A percentile compares a stretch with the other conserved stretches of the same genome.
phyloP scores from a whole-genome alignment of 2,888 invertebrate species.

The Mesoligia furuncula region DNA sequence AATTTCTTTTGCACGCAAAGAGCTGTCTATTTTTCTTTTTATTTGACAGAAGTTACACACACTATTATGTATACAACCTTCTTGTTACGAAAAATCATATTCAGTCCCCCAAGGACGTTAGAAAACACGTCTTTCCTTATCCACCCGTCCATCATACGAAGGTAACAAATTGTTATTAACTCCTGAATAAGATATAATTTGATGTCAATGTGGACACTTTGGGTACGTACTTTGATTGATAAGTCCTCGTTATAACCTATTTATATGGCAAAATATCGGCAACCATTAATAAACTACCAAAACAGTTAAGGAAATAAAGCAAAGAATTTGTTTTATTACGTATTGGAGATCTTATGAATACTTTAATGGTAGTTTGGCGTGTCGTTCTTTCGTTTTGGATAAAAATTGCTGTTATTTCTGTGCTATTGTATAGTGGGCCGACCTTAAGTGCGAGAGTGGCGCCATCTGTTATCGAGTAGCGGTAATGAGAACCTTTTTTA shows the following conservation, averaged over 20 bases:
- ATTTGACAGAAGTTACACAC: slow-evolving; percentile 23
- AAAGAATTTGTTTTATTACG: slow-evolving; percentile 42
- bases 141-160: slow-evolving; percentile 23
- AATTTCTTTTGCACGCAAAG: slow-evolving; percentile 24
- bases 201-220: slow-evolving; percentile 47
- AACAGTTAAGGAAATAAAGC: slow-evolving; percentile 39
- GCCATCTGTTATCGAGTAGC: slow-evolving; percentile 83
- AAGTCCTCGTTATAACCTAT: slow-evolving; percentile 31
- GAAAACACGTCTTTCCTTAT: slow-evolving; percentile 41
- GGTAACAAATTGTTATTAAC: slow-evolving; percentile 58
- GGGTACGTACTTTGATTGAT: slow-evolving; percentile 50
- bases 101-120: slow-evolving; percentile 27
- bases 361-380: slow-evolving; percentile 57
- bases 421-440: slow-evolving; percentile 37
- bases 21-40: slow-evolving; percentile 30
- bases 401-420: slow-evolving; percentile 25
- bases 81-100: slow-evolving; percentile 35
- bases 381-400: slow-evolving; percentile 38
- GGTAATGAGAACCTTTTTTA: slow-evolving; percentile 61
- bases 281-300: slow-evolving; percentile 50
- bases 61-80: slow-evolving; percentile 26
- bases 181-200: slow-evolving; percentile 58
- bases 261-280: slow-evolving; percentile 41
- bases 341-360: slow-evolving; percentile 61
- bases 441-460: slow-evolving; percentile 59